Base-by-base conservation (phyloP, 2,797 vertebrate genomes). In the Ctenopoma multispine region DNA sequence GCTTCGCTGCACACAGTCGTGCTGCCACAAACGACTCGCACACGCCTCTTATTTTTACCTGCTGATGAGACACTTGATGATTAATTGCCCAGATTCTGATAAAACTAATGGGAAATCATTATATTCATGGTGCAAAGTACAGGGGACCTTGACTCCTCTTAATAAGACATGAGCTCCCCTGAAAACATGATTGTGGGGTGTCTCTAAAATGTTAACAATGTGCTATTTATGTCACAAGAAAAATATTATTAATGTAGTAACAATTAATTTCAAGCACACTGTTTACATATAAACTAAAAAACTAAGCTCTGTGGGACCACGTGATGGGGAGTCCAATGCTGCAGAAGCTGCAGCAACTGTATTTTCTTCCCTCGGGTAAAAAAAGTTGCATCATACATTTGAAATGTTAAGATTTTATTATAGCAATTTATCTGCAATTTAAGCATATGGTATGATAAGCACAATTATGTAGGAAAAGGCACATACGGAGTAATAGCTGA, bases 351-450 rank as follows among this genome's bases (percentile, higher is more conserved):
- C 31, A 31, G 31, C 31, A 31, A 7, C 31, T 31, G 31, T 9
- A 31, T 8, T 59, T 70, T 73, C 69, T 80, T 70, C 67, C 46
- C 64, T 60, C 11, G 0, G 69, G 62, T 69, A 71, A 38, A 27
- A 27, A 60, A 31, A 69, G 67, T 79, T 77, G 80, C 73, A 63
- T 51, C 20, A 24, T 67, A 63, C 54, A 49, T 79, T 84, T 72
- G 62, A 89, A 87, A 85, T 85, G 58, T 79, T 82, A 73, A 77
- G 86, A 81, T 83, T 86, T 87, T 58, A 61, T 69, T 55, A 58
- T 49, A 72, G 63, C 36, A 63, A 58, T 54, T 63, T 51, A 62
- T 80, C 75, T 80, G 63, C 79, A 75, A 85, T 88, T 81, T 67
- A 68, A 78, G 74, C 63, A 77, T 85, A 82, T 73, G 55, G 74